phyloP scores from a whole-genome alignment of 1,140 invertebrate species.

The Trachymyrmex septentrionalis region DNA sequence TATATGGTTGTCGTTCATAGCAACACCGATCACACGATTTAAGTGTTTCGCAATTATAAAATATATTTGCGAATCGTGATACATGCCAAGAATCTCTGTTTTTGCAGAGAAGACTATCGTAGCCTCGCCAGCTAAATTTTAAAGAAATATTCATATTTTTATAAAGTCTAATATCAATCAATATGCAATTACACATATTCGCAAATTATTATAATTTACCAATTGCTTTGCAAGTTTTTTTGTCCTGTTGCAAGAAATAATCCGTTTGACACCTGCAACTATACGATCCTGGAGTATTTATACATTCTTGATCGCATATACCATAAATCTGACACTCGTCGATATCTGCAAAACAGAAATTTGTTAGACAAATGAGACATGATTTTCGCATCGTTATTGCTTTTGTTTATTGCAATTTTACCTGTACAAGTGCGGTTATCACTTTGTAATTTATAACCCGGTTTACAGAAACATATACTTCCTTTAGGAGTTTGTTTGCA shows the following conservation, averaged over 20 bases:
- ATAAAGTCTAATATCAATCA: not conserved
- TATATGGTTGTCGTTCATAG: slow-evolving; percentile 89
- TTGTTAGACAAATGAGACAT: slow-evolving; percentile 52
- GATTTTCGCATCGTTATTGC: not conserved
- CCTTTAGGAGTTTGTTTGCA: slow-evolving; percentile 88
- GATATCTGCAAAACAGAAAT: slow-evolving; percentile 88
- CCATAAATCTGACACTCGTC: slow-evolving; percentile 93
- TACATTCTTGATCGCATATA: slow-evolving; percentile 94
- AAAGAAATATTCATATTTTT: not conserved
- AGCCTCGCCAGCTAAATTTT: slow-evolving; percentile 86
- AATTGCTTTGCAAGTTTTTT: slow-evolving; percentile 90
- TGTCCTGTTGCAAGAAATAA: slow-evolving; percentile 90
- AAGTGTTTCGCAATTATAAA: slow-evolving; percentile 85
- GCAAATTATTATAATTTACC: slow-evolving; percentile 72
- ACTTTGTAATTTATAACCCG: slow-evolving; percentile 90
- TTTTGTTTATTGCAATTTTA: slow-evolving; percentile 79
- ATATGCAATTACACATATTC: not conserved
- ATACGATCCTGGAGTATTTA: slow-evolving; percentile 92
- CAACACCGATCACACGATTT: slow-evolving; percentile 89
- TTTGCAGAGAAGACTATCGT: slow-evolving; percentile 89
- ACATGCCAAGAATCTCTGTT: slow-evolving; percentile 86
- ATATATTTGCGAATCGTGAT: slow-evolving; percentile 84
- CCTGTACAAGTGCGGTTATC: slow-evolving; percentile 91
- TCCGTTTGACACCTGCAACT: slow-evolving; percentile 93
- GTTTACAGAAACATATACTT: slow-evolving; percentile 91